Base-by-base conservation (phyloP, 2,888 invertebrate genomes). In the Agrochola lota region DNA sequence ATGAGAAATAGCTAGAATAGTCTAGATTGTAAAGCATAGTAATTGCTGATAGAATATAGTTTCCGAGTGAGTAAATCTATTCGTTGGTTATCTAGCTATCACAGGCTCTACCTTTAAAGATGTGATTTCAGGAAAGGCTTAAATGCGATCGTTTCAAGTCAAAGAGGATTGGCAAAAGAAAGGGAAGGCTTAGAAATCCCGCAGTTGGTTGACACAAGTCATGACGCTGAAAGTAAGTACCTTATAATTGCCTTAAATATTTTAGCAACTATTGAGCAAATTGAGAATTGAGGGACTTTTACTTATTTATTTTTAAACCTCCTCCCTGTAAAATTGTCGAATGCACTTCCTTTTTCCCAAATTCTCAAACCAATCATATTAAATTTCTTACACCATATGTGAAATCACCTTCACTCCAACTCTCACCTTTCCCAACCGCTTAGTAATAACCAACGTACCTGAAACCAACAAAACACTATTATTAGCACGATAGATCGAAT, bases 361-460 rank as follows among this genome's bases (percentile, higher is more conserved):
- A n/a, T 11, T 71, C n/a, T 71, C 17, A 57, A 8, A 23, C 8
- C 35, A 35, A 57, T 15, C 20, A 6, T 15, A 12, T 62, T 74
- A 1, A 49, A 57, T 17, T 62, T 83, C 86, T 85, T 83, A 86
- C 85, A 1, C 71, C 23, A 15, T 30, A 30, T 63, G 0, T 30
- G 8, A 67, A 74, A 67, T 52, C 71, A 62, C 52, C 49, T 69
- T 35, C 67, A 60, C 57, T 57, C 64, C 59, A 63, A 66, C 68
- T 75, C 66, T 75, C 66, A 49, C 55, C 75, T 80, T 67, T 70
- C 67, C 8, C 62, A 81, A 79, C 57, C n/a, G 68, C 70, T 84
- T 66, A 77, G 62, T n/a, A 71, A 69, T 73, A 87, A 67, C 30
- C 46, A 81, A 84, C 87, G 78, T 88, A 88, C 87, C 87, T 88